Base-by-base conservation (phyloP, 2,888 invertebrate genomes). In the Agrochola circellaris region DNA sequence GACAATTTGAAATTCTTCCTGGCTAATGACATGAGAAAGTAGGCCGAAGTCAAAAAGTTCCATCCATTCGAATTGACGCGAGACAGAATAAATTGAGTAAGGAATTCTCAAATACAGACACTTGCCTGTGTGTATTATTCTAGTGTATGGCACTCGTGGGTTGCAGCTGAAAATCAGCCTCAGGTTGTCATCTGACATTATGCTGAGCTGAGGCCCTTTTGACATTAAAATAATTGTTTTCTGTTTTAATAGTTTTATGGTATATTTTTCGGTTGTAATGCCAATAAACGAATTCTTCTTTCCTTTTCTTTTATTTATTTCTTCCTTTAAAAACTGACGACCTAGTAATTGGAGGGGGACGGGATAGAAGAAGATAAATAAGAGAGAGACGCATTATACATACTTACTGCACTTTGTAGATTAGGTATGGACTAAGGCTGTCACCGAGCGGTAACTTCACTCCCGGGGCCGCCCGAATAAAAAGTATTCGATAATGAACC, bases 11-110 rank as follows among this genome's bases (percentile, higher is more conserved):
- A 20, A 23, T 34, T 64, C 8, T 20, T 45, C 38, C 20, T 23
- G 9, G 42, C 8, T 26, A n/a, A 1, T 9, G n/a, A 23, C 58
- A 23, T 30, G 26, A 54, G 23, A 77, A 76, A 61, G 58, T 76
- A 79, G 51, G 58, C 1, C 58, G 4, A 42, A 66, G n/a, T 60
- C 30, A 45, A 51, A 81, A 76, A 77, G 60, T 61, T 77, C 51
- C 42, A n/a, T 26, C 15, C 54, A 23, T 66, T 65, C 51, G 30
- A 54, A 62, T 81, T 66, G 75, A 42, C 58, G 58, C 65, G 74
- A 38, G 38, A 20, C 56, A 66, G 74, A 84, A 84, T 84, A 82
- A 69, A 73, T 84, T 81, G 73, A 62, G 61, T 38, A 68, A 45
- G 34, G 58, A 61, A 66, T 74, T 70, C 51, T 30, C 15, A 4